Percentiles rank a stretch among this genome's conserved stretches.
These are phyloP conservation scores for Proterorhinus semilunaris DNA, from an alignment of 2,113 vertebrate genomes.

Conservation along the genomic window DNA sequence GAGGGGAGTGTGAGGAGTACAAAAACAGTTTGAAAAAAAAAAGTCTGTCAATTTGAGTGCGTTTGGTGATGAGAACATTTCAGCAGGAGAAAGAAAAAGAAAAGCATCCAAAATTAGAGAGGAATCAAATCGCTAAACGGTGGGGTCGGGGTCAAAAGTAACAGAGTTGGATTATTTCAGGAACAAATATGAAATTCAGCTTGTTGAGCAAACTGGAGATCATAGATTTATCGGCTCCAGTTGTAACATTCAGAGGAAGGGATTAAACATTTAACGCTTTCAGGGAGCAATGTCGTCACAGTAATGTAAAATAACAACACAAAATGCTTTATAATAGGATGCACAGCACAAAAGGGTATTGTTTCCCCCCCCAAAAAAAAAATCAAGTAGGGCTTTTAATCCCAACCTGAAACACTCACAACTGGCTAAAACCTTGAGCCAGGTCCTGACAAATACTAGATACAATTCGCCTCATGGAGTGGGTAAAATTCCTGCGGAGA, in stretches of 20 bases:
- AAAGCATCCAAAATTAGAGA: slow-evolving; percentile 39
- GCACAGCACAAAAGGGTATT: too few species aligned
- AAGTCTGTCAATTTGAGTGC: slow-evolving; percentile 44
- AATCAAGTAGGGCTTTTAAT: too few species aligned
- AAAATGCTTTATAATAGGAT: too few species aligned
- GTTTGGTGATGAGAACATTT: slow-evolving; percentile 32
- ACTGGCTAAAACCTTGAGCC: too few species aligned
- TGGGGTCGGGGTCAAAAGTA: slow-evolving; percentile 29
- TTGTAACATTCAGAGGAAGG: neutral
- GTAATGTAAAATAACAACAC: too few species aligned
- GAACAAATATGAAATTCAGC: slow-evolving; percentile 16
- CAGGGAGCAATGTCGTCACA: too few species aligned
- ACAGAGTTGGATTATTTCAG: slow-evolving; percentile 31
- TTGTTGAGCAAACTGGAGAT: slow-evolving; percentile 7
- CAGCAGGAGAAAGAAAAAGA: slow-evolving; percentile 39
- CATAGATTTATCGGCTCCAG: neutral
- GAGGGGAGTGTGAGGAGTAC: slow-evolving; percentile 16
- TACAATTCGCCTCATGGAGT: too few species aligned
- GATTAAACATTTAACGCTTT: too few species aligned
- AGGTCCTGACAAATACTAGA: too few species aligned
- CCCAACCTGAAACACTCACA: too few species aligned
- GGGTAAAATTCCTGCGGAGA: too few species aligned
- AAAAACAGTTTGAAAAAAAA: slow-evolving; percentile 16
- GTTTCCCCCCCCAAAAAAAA: too few species aligned
- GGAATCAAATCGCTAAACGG: slow-evolving; percentile 31